Percentiles rank a stretch among this genome's conserved stretches.
Evolutionary conservation across 1,140 invertebrate species (phyloP).

Genomic region (Lucilia cuprina): DNA sequence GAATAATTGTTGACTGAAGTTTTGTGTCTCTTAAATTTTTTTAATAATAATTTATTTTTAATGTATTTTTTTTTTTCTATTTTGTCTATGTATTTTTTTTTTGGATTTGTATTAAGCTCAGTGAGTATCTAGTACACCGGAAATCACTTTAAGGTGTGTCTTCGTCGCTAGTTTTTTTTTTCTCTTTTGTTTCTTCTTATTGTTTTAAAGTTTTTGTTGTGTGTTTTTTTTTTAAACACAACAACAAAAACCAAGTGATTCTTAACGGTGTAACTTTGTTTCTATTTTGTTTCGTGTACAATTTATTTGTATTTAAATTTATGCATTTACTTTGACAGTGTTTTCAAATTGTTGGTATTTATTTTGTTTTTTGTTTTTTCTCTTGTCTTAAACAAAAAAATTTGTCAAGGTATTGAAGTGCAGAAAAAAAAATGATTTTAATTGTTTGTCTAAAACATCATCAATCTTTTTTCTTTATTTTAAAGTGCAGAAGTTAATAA

Average conservation of each 20-base stretch:
- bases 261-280: background rate
- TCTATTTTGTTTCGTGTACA: background rate
- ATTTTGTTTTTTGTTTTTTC: no score
- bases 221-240: background rate
- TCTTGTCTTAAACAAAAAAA: no score
- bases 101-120: conserved; percentile 3
- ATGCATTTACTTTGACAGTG: no score
- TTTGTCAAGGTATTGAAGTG: no score
- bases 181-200: background rate
- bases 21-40: background rate
- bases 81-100: background rate
- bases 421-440: no score
- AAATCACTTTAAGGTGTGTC: conserved; percentile 35
- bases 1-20: background rate
- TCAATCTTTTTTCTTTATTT: no score
- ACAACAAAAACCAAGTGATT: background rate
- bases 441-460: no score
- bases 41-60: background rate
- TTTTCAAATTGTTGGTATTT: no score
- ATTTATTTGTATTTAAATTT: no score
- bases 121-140: conserved; percentile 31
- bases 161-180: background rate
- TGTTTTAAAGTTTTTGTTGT: background rate
- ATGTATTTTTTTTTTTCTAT: background rate
- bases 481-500: no score